Percentiles rank a stretch among this genome's conserved stretches.
Evolutionary conservation across 2,888 invertebrate genomes (phyloP).

Genomic region (Brenthis hecate): DNA sequence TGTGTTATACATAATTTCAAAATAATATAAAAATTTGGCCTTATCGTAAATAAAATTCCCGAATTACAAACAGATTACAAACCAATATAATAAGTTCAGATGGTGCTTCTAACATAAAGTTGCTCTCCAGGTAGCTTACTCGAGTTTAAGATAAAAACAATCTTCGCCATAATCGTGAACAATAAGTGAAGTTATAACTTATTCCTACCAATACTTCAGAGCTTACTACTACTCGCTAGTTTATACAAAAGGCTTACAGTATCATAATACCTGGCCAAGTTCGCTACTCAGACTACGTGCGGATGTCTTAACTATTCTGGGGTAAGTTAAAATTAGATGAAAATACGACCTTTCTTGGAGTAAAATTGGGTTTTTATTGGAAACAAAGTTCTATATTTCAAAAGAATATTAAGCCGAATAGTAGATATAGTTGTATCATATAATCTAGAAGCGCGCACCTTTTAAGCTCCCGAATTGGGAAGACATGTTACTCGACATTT

Average conservation of each 20-base stretch:
- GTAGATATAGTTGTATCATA: background rate
- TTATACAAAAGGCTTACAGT: conserved; percentile 39
- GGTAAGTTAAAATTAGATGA: conserved; percentile 32
- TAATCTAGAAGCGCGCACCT: too few species aligned
- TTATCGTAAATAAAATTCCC: too few species aligned
- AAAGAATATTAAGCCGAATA: background rate
- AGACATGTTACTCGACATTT: too few species aligned
- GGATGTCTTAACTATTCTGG: conserved; percentile 27
- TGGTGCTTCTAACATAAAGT: too few species aligned
- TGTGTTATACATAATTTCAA: too few species aligned
- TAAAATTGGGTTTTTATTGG: conserved; percentile 16
- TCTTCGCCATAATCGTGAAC: background rate
- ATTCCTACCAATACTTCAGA: conserved; percentile 31
- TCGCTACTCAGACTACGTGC: conserved; percentile 31
- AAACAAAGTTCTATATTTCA: conserved; percentile 9
- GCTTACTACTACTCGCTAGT: conserved; percentile 37
- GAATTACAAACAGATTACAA: too few species aligned
- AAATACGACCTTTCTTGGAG: conserved; percentile 14
- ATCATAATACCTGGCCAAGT: conserved; percentile 40
- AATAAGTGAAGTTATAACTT: conserved; percentile 26
- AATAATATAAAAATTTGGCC: too few species aligned
- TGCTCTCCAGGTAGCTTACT: background rate
- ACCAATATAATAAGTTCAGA: too few species aligned
- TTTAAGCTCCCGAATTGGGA: too few species aligned
- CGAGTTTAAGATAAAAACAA: conserved; percentile 14